Base-by-base conservation (phyloP, 2,113 vertebrate species). In the Alethe castanea region DNA sequence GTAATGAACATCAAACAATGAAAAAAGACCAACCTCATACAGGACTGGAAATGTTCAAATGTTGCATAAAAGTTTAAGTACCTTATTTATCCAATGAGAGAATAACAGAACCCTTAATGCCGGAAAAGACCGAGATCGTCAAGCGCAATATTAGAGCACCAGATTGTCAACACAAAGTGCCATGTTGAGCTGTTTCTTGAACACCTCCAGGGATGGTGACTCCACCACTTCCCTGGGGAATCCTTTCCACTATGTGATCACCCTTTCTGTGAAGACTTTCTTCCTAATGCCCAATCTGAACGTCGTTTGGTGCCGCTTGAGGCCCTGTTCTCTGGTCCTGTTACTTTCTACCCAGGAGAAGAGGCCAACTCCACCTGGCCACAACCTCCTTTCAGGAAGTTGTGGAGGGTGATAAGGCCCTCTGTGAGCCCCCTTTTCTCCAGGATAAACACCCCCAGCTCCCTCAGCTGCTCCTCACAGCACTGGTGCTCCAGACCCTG, bases 301-400 rank as follows among this genome's bases (percentile, higher is more conserved):
- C 44, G 11, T 59, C 11, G 7, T 6, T 14, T 52, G 4, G 13
- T 26, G 25, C 36, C 36, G 5, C 6, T 18, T 44, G 45, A 36
- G 14, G 7, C 7, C 11, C 33, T 26, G 31, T 59, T 2, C 7
- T 86, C 35, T 66, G 48, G 25, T 76, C 25, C 19, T 74, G 15
- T 47, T 13, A 8, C 23, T n/a, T 19, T 5, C 9, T n/a, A 33
- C 14, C 23, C 16, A 9, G 40, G n/a, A 38, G 10, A n/a, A 85
- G 24, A 31, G 13, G 4, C 9, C 0, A 2, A 31, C 2, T 8
- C 20, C 17, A 20, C 5, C 31, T 22, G 25, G 17, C 5, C 1
- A 44, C 31, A 42, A 0, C 4, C 4, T 50, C 26, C 11, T 33
- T 26, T 17, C 52, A 47, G 11, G n/a, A 19, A 19, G 11, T 1